A percentile compares a stretch with the other conserved stretches of the same genome.
phyloP scores from a whole-genome alignment of 2,113 vertebrate genomes.

The Phalacrocorax aristotelis region DNA sequence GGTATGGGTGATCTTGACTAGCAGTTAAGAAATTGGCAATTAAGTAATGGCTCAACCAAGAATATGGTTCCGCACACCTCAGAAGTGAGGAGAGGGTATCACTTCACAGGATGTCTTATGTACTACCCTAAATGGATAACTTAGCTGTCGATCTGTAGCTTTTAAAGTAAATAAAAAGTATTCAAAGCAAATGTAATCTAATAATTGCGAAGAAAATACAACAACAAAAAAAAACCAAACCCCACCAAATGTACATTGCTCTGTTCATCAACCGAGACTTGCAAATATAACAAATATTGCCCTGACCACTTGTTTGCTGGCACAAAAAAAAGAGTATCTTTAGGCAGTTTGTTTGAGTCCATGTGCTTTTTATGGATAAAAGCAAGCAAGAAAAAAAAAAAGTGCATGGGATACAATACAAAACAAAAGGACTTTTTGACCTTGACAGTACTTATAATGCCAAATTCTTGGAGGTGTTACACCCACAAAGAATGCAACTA shows the following conservation, averaged over 20 bases:
- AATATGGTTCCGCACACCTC: not conserved
- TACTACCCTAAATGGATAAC: not conserved
- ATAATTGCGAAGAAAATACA: not conserved
- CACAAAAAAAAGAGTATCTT: not conserved
- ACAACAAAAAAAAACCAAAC: not conserved
- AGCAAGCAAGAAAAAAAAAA: not conserved
- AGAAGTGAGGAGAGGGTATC: not conserved
- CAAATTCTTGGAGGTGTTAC: not conserved
- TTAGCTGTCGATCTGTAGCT: not conserved
- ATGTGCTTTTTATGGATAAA: not conserved
- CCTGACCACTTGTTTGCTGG: not conserved
- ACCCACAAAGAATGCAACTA: not conserved
- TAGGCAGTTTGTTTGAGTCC: not conserved
- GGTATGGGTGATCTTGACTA: not conserved
- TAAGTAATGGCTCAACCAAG: not conserved
- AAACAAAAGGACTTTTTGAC: not conserved
- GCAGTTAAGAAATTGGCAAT: not conserved
- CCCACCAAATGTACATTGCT: not conserved
- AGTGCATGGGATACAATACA: not conserved
- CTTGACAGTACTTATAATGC: not conserved
- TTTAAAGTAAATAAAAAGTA: not conserved
- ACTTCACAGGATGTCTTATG: not conserved
- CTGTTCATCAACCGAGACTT: not conserved
- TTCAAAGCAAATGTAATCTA: not conserved
- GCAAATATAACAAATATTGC: not conserved